Evolutionary conservation across 2,888 invertebrate species (phyloP).

Genomic region (Griposia aprilina): DNA sequence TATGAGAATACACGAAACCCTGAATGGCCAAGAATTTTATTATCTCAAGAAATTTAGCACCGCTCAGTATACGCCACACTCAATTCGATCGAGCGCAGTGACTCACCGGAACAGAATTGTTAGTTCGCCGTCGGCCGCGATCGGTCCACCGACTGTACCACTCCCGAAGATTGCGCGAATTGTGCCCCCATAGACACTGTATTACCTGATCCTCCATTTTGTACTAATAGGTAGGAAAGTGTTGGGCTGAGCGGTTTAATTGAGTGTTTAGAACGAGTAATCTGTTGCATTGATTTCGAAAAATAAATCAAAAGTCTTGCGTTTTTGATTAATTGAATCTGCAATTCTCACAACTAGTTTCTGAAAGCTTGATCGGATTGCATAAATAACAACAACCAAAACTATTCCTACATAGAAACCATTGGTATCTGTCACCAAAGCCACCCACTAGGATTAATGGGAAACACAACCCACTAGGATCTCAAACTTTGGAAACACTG

Average conservation of each 20-base stretch:
- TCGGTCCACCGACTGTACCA: conserved; percentile 78
- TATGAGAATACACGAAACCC: background rate
- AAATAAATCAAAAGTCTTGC: background rate
- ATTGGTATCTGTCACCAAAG: no score
- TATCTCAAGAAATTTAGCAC: background rate
- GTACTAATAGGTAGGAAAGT: conserved; percentile 35
- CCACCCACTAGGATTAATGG: no score
- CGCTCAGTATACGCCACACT: conserved; percentile 50
- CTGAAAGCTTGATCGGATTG: no score
- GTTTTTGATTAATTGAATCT: background rate
- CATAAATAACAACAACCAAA: no score
- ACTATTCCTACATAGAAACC: no score
- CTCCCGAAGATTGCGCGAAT: conserved; percentile 81
- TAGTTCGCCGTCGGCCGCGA: conserved; percentile 73
- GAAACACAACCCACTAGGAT: background rate
- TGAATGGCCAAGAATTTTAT: background rate
- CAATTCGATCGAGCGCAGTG: conserved; percentile 67
- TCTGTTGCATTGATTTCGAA: background rate
- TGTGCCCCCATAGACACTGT: conserved; percentile 71
- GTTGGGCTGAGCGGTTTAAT: conserved; percentile 34
- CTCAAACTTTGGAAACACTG: background rate
- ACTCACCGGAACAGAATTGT: conserved; percentile 78
- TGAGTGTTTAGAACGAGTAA: conserved; percentile 17
- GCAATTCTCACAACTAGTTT: background rate
- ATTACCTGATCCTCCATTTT: conserved; percentile 70